These are phyloP conservation scores for Orthonevra nobilis DNA, from an alignment of 2,888 invertebrate genomes.

Conservation along the genomic window DNA sequence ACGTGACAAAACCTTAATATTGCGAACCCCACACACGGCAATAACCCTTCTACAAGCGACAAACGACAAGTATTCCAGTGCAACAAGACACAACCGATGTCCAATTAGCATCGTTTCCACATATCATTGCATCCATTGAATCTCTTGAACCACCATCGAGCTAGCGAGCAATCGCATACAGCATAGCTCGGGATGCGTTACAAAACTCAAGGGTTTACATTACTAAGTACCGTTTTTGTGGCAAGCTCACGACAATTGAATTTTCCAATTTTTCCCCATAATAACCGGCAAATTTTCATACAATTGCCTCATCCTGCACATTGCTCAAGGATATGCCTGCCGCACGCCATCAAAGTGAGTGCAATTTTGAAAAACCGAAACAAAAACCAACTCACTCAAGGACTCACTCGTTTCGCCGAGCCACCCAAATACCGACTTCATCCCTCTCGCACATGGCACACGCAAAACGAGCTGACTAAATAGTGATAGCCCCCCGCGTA, in stretches of 20 bases:
- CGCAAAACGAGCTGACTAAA: neutral
- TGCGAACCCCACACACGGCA: conserved; percentile 15
- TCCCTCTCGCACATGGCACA: neutral
- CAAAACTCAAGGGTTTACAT: conserved; percentile 61
- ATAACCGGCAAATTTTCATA: conserved; percentile 44
- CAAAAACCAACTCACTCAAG: conserved; percentile 25
- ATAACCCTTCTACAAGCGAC: conserved; percentile 17
- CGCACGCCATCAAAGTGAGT: conserved; percentile 22
- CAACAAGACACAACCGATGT: conserved; percentile 37
- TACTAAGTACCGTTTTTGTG: conserved; percentile 67
- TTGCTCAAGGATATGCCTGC: no score
- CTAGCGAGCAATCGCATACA: conserved; percentile 4
- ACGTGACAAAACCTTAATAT: conserved; percentile 68
- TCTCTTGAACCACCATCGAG: neutral
- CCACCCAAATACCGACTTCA: neutral
- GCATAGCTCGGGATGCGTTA: no score
- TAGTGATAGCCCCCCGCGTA: no score
- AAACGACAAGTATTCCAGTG: conserved; percentile 23
- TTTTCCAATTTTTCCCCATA: conserved; percentile 52
- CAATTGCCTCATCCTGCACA: conserved; percentile 15
- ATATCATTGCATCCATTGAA: conserved; percentile 22
- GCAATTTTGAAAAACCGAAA: neutral
- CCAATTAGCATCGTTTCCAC: conserved; percentile 56
- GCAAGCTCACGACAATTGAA: conserved; percentile 68
- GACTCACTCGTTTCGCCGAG: conserved; percentile 17